phyloP scores from a whole-genome alignment of 2,888 invertebrate genomes.

The Synanthedon tipuliformis region DNA sequence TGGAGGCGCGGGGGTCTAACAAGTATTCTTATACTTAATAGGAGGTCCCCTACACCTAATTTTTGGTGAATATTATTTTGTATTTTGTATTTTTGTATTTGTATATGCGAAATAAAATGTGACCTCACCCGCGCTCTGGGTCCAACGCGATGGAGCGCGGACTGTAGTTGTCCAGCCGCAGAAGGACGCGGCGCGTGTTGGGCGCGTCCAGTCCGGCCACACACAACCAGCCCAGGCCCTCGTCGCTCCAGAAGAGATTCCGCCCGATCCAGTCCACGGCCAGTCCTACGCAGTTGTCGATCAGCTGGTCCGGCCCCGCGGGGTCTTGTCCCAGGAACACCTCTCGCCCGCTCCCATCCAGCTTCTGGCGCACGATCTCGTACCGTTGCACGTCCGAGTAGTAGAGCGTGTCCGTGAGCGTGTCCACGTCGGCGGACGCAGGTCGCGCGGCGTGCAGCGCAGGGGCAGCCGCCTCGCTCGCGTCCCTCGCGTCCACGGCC shows the following conservation, averaged over 20 bases:
- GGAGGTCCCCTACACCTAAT: no score
- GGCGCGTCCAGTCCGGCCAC: constrained; percentile 75
- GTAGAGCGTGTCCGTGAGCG: constrained; percentile 70
- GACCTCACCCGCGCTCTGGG: constrained; percentile 71
- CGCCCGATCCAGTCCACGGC: constrained; percentile 82
- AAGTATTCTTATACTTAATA: no score
- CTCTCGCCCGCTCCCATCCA: constrained; percentile 71
- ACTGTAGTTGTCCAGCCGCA: constrained; percentile 70
- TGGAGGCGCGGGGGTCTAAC: no score
- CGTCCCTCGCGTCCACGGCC: constrained; percentile 32
- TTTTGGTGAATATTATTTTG: no score
- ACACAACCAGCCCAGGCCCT: constrained; percentile 74
- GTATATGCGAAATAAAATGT: not conserved
- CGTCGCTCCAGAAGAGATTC: constrained; percentile 89
- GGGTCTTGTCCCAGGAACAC: constrained; percentile 66
- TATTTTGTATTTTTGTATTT: no score
- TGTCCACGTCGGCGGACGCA: constrained; percentile 77
- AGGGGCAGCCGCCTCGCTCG: constrained; percentile 76
- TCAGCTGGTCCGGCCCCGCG: constrained; percentile 8
- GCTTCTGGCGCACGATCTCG: constrained; percentile 73
- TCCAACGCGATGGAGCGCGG: constrained; percentile 76
- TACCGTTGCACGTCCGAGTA: constrained; percentile 70
- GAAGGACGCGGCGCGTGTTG: constrained; percentile 63
- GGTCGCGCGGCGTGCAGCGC: constrained; percentile 75
- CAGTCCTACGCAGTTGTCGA: constrained; percentile 77